Conservation (phyloP, 2,888 invertebrate species). For the Opisthograptis luteolata region DNA sequence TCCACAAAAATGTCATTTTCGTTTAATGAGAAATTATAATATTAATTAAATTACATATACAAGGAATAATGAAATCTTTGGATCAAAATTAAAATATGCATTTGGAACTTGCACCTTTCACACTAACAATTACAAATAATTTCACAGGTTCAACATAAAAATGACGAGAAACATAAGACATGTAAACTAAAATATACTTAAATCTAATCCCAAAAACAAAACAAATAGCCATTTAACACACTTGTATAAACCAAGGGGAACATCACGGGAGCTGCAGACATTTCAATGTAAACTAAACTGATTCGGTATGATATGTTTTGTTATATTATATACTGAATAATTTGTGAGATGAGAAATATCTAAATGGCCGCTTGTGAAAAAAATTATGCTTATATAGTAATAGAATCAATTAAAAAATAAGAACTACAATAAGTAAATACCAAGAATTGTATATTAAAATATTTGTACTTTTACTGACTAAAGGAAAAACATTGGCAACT, state of each 20-base stretch:
- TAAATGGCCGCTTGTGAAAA: conserved; percentile 77
- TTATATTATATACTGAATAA: conserved; percentile 73
- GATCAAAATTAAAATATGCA: conserved; percentile 81
- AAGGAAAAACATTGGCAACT: conserved; percentile 86
- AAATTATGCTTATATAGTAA: conserved; percentile 83
- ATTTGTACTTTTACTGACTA: conserved; percentile 94
- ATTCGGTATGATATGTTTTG: conserved; percentile 82
- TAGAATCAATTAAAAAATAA: conserved; percentile 81
- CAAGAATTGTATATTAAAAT: conserved; percentile 87
- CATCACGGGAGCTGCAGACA: conserved; percentile 67
- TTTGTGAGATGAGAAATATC: conserved; percentile 72
- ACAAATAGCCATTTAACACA: conserved; percentile 72
- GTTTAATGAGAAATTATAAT: conserved; percentile 58
- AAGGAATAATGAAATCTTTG: conserved; percentile 80
- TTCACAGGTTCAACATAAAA: conserved; percentile 73
- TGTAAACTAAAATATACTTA: conserved; percentile 75
- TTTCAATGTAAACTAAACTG: conserved; percentile 65
- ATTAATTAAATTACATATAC: conserved; percentile 58
- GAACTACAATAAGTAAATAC: conserved; percentile 84
- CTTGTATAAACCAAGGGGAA: conserved; percentile 60
- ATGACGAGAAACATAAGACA: conserved; percentile 74
- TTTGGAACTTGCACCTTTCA: conserved; percentile 78
- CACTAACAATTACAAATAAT: conserved; percentile 71
- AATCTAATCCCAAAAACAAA: conserved; percentile 76
- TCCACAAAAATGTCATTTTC: conserved; percentile 80